These are phyloP conservation scores for Noctilio leporinus DNA, from an alignment of 2,113 vertebrate genomes.

Conservation along the genomic window DNA sequence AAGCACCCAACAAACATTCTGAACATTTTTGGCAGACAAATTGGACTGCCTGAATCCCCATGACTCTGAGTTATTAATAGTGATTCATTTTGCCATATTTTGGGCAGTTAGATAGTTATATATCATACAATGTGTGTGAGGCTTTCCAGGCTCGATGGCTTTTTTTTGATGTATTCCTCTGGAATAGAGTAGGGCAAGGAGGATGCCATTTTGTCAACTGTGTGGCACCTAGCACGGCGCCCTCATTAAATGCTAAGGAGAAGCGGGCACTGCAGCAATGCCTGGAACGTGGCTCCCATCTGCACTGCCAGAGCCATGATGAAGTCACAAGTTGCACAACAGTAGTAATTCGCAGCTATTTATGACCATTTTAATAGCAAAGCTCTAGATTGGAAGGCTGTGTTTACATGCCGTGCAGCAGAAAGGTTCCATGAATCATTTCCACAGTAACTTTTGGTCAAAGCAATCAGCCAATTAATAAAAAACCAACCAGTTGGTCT, in stretches of 20 bases:
- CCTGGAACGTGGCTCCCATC: neutral
- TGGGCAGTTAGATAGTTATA: slow-evolving; percentile 25
- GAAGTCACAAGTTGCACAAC: neutral
- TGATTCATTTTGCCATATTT: slow-evolving; percentile 32
- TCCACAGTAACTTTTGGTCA: neutral
- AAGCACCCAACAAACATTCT: slow-evolving; percentile 53
- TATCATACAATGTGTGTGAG: neutral
- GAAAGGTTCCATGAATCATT: neutral
- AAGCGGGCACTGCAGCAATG: neutral
- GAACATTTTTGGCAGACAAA: slow-evolving; percentile 53
- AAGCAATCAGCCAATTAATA: neutral
- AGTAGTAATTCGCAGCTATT: slow-evolving; percentile 27
- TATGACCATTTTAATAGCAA: neutral
- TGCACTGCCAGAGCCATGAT: neutral
- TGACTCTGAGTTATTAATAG: slow-evolving; percentile 61
- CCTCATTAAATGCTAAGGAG: neutral
- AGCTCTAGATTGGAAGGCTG: neutral
- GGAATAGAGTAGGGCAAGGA: neutral
- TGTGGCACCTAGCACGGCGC: neutral
- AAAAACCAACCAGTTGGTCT: neutral
- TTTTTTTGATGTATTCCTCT: neutral
- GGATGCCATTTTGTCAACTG: neutral
- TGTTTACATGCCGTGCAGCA: neutral
- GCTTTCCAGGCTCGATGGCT: neutral
- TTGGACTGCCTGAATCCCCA: slow-evolving; percentile 2